Percentiles rank a stretch among this genome's conserved stretches.
Conservation (phyloP, 2,888 invertebrate species). For the Caenorhabditis zanzibari region DNA sequence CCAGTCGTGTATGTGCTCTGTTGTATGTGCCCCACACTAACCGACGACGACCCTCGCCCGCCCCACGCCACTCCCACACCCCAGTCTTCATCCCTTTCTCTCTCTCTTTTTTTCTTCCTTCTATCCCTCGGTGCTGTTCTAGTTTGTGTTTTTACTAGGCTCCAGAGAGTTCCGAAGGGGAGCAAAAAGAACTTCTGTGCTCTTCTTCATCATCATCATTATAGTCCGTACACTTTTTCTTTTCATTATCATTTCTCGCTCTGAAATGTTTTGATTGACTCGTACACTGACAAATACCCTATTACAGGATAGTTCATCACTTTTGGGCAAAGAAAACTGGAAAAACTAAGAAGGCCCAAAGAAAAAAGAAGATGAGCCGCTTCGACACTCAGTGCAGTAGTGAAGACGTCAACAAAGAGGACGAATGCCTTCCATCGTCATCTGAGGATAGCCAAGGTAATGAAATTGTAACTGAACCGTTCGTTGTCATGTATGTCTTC, state of each 20-base stretch:
- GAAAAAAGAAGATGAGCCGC: conserved; percentile 52
- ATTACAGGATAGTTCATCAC: conserved; percentile 59
- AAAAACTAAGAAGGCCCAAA: conserved; percentile 17
- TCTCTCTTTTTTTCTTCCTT: conserved; percentile 48
- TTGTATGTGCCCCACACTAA: conserved; percentile 63
- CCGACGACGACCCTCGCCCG: conserved; percentile 56
- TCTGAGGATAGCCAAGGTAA: conserved; percentile 65
- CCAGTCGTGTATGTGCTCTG: conserved; percentile 63
- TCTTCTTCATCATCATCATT: conserved; percentile 19
- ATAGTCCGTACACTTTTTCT: conserved; percentile 11
- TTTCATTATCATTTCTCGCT: conserved; percentile 43
- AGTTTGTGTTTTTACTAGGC: conserved; percentile 67
- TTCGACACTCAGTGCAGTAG: conserved; percentile 42
- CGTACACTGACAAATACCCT: background rate
- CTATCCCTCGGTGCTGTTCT: conserved; percentile 62
- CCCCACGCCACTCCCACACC: conserved; percentile 65
- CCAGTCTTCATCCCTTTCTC: conserved; percentile 60
- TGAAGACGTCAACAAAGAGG: conserved; percentile 60
- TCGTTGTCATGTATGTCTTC: conserved; percentile 7
- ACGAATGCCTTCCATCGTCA: conserved; percentile 59
- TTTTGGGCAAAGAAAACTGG: conserved; percentile 55
- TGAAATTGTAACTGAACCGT: conserved; percentile 56
- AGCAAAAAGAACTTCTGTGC: conserved; percentile 49
- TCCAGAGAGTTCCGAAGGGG: conserved; percentile 46
- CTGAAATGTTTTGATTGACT: conserved; percentile 11